Conservation (phyloP, 2,888 invertebrate genomes). For the Cancer borealis region DNA sequence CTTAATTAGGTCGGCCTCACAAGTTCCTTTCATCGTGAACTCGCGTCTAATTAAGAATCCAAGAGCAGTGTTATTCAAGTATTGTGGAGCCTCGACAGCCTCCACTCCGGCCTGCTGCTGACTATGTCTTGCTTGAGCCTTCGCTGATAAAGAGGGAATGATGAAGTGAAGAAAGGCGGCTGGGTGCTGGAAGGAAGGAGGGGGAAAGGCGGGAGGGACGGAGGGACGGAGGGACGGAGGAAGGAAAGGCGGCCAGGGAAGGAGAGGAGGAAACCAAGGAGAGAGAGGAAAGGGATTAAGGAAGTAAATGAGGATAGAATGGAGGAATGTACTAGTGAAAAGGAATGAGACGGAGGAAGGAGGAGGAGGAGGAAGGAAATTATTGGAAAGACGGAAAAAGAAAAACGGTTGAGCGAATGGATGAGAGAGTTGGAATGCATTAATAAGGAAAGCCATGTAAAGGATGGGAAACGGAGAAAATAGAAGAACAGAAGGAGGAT, state of each 20-base stretch:
- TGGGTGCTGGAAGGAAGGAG: neutral
- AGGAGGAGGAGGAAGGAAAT: neutral
- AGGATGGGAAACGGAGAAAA: neutral
- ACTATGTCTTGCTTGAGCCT: slow-evolving; percentile 3
- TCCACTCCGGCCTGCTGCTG: neutral
- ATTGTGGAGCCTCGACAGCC: neutral
- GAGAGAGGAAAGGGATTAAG: neutral
- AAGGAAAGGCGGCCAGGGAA: neutral
- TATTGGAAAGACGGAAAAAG: too few relatives aligned
- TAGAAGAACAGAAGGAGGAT: neutral
- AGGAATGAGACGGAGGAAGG: neutral
- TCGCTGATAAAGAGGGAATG: slow-evolving; percentile 32
- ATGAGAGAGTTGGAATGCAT: neutral
- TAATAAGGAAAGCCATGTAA: neutral
- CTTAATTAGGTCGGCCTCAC: neutral
- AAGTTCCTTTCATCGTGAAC: slow-evolving; percentile 7
- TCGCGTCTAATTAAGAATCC: slow-evolving; percentile 10
- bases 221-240: neutral
- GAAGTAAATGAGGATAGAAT: neutral
- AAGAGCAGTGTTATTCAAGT: slow-evolving; percentile 27
- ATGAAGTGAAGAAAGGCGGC: neutral
- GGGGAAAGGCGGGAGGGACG: neutral
- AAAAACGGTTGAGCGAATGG: neutral
- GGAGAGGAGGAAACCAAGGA: neutral
- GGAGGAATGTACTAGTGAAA: neutral